Evolutionary conservation across 2,113 vertebrate genomes (phyloP).

Genomic region (Neomonachus schauinslandi): DNA sequence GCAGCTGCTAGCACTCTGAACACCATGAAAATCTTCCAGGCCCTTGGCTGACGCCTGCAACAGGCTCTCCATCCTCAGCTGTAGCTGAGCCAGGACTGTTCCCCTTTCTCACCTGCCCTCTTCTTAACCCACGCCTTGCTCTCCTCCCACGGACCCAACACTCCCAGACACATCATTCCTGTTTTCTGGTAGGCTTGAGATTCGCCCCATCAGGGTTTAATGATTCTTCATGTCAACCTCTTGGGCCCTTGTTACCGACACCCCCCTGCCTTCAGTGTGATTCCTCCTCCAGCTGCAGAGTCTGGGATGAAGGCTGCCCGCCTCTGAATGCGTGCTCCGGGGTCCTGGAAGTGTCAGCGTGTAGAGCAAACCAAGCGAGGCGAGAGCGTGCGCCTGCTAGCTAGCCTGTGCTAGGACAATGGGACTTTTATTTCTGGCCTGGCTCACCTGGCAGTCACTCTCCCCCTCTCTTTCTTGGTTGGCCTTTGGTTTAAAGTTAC

Average conservation of each 20-base stretch:
- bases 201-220: background rate
- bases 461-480: slow-evolving; percentile 60
- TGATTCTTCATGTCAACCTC: background rate
- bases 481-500: slow-evolving; percentile 79
- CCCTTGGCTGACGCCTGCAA: background rate
- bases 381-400: background rate
- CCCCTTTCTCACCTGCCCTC: background rate
- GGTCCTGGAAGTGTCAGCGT: background rate
- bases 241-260: background rate
- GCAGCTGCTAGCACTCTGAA: background rate
- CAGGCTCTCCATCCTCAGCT: background rate
- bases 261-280: background rate
- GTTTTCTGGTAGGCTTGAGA: background rate
- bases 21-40: background rate
- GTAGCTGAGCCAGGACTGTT: background rate
- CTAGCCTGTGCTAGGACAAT: slow-evolving; percentile 48
- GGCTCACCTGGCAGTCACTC: slow-evolving; percentile 59
- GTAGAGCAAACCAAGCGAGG: background rate
- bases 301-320: background rate
- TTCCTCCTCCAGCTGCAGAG: background rate
- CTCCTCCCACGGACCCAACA: background rate
- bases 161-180: background rate
- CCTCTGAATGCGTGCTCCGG: background rate
- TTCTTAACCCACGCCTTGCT: background rate
- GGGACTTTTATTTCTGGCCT: slow-evolving; percentile 73